Evolutionary conservation across 2,888 invertebrate species (phyloP), one percentile per base, ranked within the genome.

Genomic region (Tiphia femorata): DNA sequence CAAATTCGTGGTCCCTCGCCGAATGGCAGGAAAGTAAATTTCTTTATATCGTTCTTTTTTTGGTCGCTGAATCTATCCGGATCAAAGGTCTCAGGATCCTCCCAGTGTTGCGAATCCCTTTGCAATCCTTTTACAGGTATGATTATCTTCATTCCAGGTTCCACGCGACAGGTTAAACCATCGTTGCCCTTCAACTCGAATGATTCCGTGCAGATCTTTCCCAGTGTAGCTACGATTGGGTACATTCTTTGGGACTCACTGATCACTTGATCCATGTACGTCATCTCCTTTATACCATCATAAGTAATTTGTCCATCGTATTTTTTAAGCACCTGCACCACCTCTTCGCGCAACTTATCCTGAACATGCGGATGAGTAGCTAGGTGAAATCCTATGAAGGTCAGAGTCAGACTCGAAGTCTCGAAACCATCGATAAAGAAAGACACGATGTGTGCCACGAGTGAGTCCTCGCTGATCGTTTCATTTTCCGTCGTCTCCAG

Each of bases 361-460:
- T 38, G 38, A 17, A 38, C 20, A 37, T 2, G 7, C 37, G 19
- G 19, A 12, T 12, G 12, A 2, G 10, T 2, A 37, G 37, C 37
- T 3, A 37, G 19, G 52, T 85, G 83, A 63, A 85, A 86, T 0
- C 84, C 70, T 1, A 84, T 72, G 49, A 85, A 86, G 5, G 82
- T 79, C 29, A 87, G 70, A 0, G 85, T 80, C 0, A 85, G 81
- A 16, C 86, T 85, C 0, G 86, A 86, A 0, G 87, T 87, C 67
- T 87, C 87, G 62, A 84, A 86, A 1, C 87, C 87, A 19, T 87
- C 87, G 1, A 85, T 58, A 62, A 86, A 86, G 65, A 88, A 87
- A 1, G 86, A 83, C 1, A 86, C 72, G 0, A 84, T 80, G 55
- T 86, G 85, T 0, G 86, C 78, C 0, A 80, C 70, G 2, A 77